Base-by-base conservation (phyloP, 2,888 invertebrate genomes). In the Dascillus cervinus region DNA sequence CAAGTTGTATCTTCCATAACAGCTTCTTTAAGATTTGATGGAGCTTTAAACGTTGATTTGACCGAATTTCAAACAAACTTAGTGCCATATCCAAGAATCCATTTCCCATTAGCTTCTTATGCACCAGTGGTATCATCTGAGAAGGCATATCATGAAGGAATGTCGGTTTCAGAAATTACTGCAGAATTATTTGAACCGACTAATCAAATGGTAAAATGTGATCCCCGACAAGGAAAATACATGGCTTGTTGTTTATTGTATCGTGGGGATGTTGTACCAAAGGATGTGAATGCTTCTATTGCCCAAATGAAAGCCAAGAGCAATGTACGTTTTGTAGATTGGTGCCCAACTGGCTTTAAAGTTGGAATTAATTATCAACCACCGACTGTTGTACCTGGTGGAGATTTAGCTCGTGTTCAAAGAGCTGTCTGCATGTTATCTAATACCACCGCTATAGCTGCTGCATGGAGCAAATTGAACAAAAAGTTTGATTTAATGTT, bases 401-500 rank as follows among this genome's bases (percentile, higher is more conserved):
- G 83, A 0, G 86, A 87, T 64, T 66, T 87, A 53, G 88, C 89
- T 37, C 78, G 78, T 56, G 84, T 88, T 29, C 80, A 84, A 49
- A 75, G 91, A 43, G 90, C 91, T 19, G 87, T 88, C 13, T 92
- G 90, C 56, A 90, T 92, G 84, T 69, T 77, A 58, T 88, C 76
- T 56, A 94, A 94, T 66, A 92, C 91, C 3, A 94, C 90, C 10
- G 89, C 90, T 47, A 89, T 91, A 54, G 81, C 83, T 8, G 82
- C 87, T 54, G 90, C 90, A 27, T 92, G 90, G 83, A 79, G 82
- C 43, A 84, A 88, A 56, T 74, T 95, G 34, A 84, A 91, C 67
- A 83, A 82, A 66, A 96, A 95, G 67, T 92, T 94, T 63, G 94
- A 95, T 67, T 73, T 94, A 54, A 90, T 92, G 89, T 92, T 82